Conservation (phyloP, 2,113 vertebrate genomes). For the Malurus cyaneus region DNA sequence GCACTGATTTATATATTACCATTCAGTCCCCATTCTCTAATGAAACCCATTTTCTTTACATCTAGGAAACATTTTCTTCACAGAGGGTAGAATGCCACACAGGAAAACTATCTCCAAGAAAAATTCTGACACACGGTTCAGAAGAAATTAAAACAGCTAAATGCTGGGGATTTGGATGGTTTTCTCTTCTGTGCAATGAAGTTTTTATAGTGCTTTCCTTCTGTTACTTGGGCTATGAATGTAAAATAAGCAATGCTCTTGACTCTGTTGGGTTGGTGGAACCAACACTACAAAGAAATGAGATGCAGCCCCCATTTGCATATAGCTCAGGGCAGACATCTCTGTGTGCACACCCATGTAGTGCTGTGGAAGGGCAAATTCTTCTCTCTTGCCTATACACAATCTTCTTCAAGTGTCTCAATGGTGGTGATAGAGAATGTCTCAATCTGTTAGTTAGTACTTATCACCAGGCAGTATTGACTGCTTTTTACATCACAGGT, state of each 20-base stretch:
- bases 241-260: not conserved
- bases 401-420: not conserved
- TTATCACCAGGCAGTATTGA: not conserved
- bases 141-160: not conserved
- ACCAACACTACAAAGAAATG: not conserved
- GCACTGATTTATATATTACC: too few relatives aligned
- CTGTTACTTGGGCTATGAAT: not conserved
- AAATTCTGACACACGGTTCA: not conserved
- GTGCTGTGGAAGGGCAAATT: not conserved
- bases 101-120: not conserved
- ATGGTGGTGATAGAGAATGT: not conserved
- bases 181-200: not conserved
- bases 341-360: not conserved
- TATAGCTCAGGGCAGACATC: not conserved
- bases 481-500: not conserved
- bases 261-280: not conserved
- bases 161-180: not conserved
- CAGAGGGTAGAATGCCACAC: not conserved
- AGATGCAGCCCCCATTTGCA: not conserved
- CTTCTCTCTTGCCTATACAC: not conserved
- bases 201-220: not conserved
- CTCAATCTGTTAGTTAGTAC: not conserved
- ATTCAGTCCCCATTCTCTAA: not conserved
- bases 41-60: not conserved
- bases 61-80: not conserved